phyloP scores from a whole-genome alignment of 2,113 vertebrate genomes.

The Meriones unguiculatus region DNA sequence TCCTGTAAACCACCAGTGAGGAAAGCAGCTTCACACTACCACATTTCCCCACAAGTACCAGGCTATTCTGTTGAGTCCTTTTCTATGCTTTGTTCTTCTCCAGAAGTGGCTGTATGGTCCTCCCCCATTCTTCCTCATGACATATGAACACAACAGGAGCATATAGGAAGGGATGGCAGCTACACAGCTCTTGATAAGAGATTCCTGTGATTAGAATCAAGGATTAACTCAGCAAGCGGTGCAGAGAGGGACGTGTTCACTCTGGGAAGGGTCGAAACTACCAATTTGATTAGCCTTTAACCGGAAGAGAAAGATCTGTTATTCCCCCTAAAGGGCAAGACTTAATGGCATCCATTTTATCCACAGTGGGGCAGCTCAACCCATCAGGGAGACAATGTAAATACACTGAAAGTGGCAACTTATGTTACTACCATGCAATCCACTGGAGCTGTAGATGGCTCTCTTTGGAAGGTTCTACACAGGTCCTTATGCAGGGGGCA shows the following conservation, averaged over 20 bases:
- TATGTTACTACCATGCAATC: neutral
- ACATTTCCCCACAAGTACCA: constrained; percentile 44
- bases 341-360: neutral
- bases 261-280: neutral
- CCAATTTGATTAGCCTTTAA: neutral
- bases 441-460: neutral
- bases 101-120: constrained; percentile 32
- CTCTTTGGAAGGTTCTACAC: neutral
- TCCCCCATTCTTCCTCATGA: constrained; percentile 59
- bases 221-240: neutral
- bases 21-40: constrained; percentile 64
- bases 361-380: neutral
- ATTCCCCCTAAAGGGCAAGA: neutral
- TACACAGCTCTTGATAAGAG: neutral
- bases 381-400: neutral
- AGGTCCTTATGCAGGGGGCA: neutral
- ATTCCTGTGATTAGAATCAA: constrained; percentile 1
- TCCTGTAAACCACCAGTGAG: constrained; percentile 48
- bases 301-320: neutral
- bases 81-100: constrained; percentile 13
- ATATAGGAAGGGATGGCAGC: neutral
- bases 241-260: neutral
- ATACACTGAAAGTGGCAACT: neutral
- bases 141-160: constrained; percentile 54
- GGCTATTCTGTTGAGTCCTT: constrained; percentile 50